These are phyloP conservation scores for Orthosia incerta DNA, from an alignment of 2,888 invertebrate genomes.

Conservation along the genomic window DNA sequence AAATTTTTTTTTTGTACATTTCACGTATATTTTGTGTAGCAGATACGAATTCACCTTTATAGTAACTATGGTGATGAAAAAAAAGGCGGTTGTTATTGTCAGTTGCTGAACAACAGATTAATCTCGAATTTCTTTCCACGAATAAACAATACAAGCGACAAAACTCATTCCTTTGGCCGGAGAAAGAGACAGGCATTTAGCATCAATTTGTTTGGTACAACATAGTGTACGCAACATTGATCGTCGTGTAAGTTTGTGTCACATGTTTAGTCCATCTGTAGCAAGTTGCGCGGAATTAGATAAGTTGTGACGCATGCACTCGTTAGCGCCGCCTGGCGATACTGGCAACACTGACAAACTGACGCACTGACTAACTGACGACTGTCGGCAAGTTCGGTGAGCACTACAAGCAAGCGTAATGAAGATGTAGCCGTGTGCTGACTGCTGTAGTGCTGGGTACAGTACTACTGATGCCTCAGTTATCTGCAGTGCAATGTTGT, in stretches of 20 bases:
- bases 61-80: not conserved
- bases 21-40: no score
- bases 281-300: constrained; percentile 42
- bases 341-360: constrained; percentile 5
- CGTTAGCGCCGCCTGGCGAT: constrained; percentile 36
- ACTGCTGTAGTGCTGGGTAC: no score
- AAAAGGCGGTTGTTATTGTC: not conserved
- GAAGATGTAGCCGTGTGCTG: not conserved
- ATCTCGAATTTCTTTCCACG: not conserved
- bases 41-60: no score
- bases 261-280: constrained; percentile 23
- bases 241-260: constrained; percentile 7
- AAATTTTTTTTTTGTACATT: no score
- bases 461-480: not conserved
- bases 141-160: not conserved
- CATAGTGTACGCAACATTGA: not conserved
- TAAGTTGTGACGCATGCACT: constrained; percentile 38
- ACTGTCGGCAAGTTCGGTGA: constrained; percentile 17
- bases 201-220: constrained; percentile 1
- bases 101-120: no score
- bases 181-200: not conserved
- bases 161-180: not conserved
- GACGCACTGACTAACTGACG: constrained; percentile 19
- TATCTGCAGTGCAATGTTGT: not conserved
- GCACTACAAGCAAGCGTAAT: constrained; percentile 11